A percentile compares a stretch with the other conserved stretches of the same genome.
phyloP scores from a whole-genome alignment of 2,113 vertebrate genomes.

The Recurvirostra avosetta region DNA sequence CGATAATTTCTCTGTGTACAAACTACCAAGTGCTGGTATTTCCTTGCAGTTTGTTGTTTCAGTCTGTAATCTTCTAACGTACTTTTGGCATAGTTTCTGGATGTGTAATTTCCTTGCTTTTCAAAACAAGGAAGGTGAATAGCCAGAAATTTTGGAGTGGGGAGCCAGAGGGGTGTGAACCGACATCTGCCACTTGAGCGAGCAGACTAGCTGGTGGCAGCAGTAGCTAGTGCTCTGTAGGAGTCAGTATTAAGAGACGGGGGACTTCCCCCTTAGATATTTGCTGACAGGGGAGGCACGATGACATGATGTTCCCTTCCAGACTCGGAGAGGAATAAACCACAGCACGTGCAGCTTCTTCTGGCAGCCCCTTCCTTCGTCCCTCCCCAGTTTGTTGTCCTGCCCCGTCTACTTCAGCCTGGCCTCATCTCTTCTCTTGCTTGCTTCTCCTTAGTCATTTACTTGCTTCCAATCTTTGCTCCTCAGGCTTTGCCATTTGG shows the following conservation, averaged over 20 bases:
- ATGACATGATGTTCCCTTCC: neutral
- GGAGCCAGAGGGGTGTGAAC: neutral
- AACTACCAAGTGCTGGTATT: neutral
- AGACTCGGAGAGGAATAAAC: neutral
- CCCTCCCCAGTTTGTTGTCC: neutral
- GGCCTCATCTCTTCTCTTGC: neutral
- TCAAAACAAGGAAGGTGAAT: neutral
- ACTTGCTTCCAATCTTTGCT: neutral
- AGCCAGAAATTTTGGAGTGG: neutral
- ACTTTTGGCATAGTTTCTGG: neutral
- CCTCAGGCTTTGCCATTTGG: neutral
- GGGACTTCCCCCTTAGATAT: neutral
- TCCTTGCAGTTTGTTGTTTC: neutral
- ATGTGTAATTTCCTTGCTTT: constrained; percentile 8
- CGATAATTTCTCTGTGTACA: neutral
- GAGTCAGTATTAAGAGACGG: neutral
- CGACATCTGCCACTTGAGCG: neutral
- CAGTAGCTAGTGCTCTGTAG: neutral
- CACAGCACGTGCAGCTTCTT: neutral
- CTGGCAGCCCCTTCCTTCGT: neutral
- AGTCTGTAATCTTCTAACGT: neutral
- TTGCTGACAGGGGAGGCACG: neutral
- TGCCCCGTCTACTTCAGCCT: neutral
- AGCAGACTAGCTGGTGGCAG: neutral
- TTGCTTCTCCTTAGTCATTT: neutral